Conservation (phyloP, 2,113 vertebrate genomes). For the Apistogramma diplotaenia region DNA sequence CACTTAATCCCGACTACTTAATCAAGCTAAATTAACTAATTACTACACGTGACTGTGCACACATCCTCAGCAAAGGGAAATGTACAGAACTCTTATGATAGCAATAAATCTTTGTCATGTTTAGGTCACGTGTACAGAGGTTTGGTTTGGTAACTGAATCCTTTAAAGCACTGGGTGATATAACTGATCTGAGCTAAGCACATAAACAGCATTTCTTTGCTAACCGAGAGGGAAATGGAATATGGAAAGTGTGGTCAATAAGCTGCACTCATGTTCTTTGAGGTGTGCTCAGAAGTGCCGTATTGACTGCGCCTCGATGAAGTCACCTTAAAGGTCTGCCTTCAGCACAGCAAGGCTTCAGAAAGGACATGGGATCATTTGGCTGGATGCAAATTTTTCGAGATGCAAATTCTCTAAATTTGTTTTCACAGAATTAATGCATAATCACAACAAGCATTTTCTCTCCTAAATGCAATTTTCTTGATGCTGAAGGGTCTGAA, state of each 20-base stretch:
- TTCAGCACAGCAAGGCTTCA: neutral
- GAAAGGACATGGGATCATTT: neutral
- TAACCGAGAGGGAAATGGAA: conserved; percentile 28
- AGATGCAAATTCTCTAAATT: neutral
- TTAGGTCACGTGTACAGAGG: neutral
- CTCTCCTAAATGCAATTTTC: neutral
- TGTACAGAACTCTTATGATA: neutral
- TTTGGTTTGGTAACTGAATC: neutral
- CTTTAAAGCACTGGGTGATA: neutral
- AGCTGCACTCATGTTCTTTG: conserved; percentile 36
- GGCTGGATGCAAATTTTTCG: neutral
- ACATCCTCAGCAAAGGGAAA: neutral
- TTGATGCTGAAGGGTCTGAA: conserved; percentile 34
- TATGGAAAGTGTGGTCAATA: conserved; percentile 30
- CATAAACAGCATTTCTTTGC: neutral
- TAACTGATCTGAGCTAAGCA: neutral
- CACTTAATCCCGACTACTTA: neutral
- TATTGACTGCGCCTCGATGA: neutral
- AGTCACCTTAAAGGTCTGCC: neutral
- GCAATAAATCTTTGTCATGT: neutral
- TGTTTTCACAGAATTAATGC: neutral
- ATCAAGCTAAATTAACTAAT: neutral
- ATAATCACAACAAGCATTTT: neutral
- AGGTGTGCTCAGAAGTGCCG: neutral
- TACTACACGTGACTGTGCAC: neutral